Evolutionary conservation across 2,888 invertebrate genomes (phyloP).

Genomic region (Ophioninae sp.): DNA sequence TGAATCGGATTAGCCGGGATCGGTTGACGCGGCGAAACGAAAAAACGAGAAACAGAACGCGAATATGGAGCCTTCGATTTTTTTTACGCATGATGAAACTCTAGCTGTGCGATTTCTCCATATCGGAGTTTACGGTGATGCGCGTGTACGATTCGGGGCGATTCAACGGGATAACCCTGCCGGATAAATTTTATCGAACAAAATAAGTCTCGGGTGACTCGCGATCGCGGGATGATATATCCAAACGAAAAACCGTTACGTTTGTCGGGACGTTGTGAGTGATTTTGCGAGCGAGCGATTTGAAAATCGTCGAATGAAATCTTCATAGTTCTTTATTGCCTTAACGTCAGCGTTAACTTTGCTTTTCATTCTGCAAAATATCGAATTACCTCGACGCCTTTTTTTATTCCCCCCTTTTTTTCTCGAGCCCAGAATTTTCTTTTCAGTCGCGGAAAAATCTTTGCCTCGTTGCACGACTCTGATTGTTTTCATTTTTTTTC

Average conservation of each 20-base stretch:
- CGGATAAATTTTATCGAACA: neutral
- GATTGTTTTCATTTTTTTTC: neutral
- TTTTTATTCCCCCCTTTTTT: neutral
- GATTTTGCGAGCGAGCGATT: slow-evolving; percentile 25
- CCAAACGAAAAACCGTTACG: neutral
- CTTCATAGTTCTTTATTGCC: neutral
- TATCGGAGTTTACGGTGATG: neutral
- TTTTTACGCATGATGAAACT: slow-evolving; percentile 2
- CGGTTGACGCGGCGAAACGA: neutral
- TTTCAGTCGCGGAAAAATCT: neutral
- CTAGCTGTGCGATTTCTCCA: neutral
- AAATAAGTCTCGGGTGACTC: neutral
- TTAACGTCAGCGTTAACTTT: neutral
- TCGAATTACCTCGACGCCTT: slow-evolving; percentile 11
- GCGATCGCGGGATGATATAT: neutral
- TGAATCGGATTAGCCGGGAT: neutral
- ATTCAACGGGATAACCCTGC: neutral
- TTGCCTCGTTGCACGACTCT: neutral
- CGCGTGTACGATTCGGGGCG: neutral
- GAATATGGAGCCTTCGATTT: slow-evolving; percentile 7
- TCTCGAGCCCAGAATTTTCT: neutral
- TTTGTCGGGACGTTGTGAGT: slow-evolving; percentile 5
- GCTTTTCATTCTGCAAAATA: neutral
- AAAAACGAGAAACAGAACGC: neutral
- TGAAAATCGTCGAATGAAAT: slow-evolving; percentile 6